These are phyloP conservation scores for Torymus aiolomorphi DNA, from an alignment of 2,888 invertebrate genomes.

Conservation along the genomic window DNA sequence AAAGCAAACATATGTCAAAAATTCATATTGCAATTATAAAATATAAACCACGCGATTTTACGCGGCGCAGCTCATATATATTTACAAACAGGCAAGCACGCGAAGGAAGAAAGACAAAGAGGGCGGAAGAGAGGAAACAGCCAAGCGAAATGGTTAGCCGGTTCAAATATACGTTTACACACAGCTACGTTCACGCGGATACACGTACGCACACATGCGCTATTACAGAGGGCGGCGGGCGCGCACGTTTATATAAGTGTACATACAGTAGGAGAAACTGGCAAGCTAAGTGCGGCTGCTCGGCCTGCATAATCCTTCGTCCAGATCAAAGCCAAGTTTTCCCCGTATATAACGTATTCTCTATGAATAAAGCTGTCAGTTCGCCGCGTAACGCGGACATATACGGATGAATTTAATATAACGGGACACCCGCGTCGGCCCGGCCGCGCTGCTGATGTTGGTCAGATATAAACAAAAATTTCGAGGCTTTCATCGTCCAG, in stretches of 20 bases:
- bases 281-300: constrained; percentile 44
- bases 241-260: background rate
- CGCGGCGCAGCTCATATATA: background rate
- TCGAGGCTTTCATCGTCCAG: constrained; percentile 9
- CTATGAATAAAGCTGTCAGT: constrained; percentile 69
- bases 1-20: too few relatives aligned
- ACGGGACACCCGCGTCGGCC: background rate
- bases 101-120: constrained; percentile 1
- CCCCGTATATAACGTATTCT: constrained; percentile 68
- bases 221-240: too few relatives aligned
- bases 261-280: constrained; percentile 24
- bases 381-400: constrained; percentile 10
- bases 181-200: background rate
- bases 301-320: constrained; percentile 67
- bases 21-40: too few relatives aligned
- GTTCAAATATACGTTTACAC: background rate
- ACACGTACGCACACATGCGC: background rate
- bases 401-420: constrained; percentile 50
- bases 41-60: background rate
- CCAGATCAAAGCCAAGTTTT: constrained; percentile 71
- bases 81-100: background rate
- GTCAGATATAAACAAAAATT: constrained; percentile 36
- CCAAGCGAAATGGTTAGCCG: too few relatives aligned
- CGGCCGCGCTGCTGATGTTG: background rate
- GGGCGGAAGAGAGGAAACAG: background rate